Conservation (phyloP, 2,888 invertebrate species). For the Alentia gelatinosa region DNA sequence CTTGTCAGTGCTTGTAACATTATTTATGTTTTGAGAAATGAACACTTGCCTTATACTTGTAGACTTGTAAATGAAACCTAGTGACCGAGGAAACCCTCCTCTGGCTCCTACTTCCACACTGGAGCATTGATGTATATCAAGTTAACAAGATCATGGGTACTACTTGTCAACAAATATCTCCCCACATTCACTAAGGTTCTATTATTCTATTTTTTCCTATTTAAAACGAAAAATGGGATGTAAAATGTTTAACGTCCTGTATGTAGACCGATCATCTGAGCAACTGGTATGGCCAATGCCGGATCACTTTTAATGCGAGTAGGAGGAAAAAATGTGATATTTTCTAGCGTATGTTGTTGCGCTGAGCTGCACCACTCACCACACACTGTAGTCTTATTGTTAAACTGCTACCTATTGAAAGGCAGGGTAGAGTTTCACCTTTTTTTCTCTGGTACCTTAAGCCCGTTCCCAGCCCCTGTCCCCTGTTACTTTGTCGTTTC, state of each 20-base stretch:
- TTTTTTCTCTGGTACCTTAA: not conserved
- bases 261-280: not conserved
- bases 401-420: not conserved
- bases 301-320: not conserved
- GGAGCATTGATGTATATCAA: not conserved
- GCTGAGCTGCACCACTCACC: not conserved
- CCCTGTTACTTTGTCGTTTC: constrained; percentile 14
- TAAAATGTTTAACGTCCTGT: not conserved
- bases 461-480: not conserved
- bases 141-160: not conserved
- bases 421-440: not conserved
- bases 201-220: not conserved
- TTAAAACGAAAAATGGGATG: no score
- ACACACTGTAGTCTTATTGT: not conserved
- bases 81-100: not conserved
- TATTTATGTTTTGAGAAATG: constrained; percentile 9
- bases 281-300: not conserved
- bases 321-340: constrained; percentile 6
- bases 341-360: constrained; percentile 12
- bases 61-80: not conserved
- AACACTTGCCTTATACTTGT: constrained; percentile 16
- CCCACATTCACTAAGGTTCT: no score
- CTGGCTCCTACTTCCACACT: constrained; percentile 1
- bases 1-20: not conserved
- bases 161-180: not conserved